Evolutionary conservation across 2,797 vertebrate species (phyloP).

Genomic region (Pseudochromis fuscus): DNA sequence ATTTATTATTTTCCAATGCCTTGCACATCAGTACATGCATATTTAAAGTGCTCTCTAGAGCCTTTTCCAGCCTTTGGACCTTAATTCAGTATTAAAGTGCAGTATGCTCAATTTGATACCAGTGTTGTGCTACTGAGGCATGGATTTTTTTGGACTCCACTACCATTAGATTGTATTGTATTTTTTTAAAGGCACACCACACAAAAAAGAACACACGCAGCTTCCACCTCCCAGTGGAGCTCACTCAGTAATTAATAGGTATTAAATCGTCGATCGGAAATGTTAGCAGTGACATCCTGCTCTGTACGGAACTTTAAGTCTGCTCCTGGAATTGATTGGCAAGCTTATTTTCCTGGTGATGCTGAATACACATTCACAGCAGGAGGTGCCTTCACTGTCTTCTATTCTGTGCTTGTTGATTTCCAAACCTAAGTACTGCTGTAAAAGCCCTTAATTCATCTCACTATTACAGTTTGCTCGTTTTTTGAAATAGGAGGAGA

Average conservation of each 20-base stretch:
- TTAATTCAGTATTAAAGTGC: conserved; percentile 61
- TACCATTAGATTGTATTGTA: conserved; percentile 56
- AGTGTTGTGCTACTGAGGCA: conserved; percentile 36
- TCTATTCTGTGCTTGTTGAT: conserved; percentile 66
- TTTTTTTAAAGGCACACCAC: conserved; percentile 58
- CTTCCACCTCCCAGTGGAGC: conserved; percentile 62
- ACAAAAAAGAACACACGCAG: conserved; percentile 38
- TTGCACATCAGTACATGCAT: conserved; percentile 48
- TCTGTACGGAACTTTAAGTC: conserved; percentile 65
- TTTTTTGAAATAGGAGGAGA: conserved; percentile 65
- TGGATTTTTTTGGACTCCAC: conserved; percentile 12
- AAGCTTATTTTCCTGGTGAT: conserved; percentile 77
- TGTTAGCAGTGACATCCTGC: conserved; percentile 75
- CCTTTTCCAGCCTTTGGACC: conserved; percentile 58
- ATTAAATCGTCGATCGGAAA: conserved; percentile 79
- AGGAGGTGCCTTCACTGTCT: conserved; percentile 67
- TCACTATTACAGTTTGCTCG: conserved; percentile 63
- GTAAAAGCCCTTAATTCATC: conserved; percentile 76
- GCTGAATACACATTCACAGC: conserved; percentile 76
- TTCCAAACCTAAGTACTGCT: conserved; percentile 64
- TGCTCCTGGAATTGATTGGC: conserved; percentile 79
- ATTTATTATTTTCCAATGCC: conserved; percentile 59
- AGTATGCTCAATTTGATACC: conserved; percentile 67
- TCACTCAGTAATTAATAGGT: conserved; percentile 78
- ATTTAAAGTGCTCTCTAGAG: conserved; percentile 62